These are phyloP conservation scores for Catagonus wagneri DNA, from an alignment of 2,113 vertebrate species.

Conservation along the genomic window DNA sequence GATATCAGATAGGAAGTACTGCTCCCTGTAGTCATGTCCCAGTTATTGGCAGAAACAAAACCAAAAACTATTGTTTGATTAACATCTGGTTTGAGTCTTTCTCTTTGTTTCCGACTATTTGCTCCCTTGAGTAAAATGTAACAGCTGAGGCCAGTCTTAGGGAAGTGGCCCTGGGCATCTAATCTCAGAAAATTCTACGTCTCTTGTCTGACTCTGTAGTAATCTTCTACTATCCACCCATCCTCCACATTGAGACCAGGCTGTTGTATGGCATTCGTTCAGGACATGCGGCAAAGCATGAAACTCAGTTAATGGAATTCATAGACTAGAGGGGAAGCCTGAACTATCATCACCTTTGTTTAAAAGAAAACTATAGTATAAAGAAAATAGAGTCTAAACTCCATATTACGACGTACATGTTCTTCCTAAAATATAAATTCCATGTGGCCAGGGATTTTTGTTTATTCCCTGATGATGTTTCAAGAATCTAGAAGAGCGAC, in stretches of 20 bases:
- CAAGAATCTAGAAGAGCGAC: neutral
- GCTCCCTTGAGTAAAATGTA: neutral
- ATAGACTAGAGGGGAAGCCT: neutral
- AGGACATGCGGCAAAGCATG: neutral
- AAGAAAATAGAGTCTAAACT: neutral
- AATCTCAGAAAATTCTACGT: neutral
- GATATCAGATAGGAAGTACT: neutral
- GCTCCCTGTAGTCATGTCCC: neutral
- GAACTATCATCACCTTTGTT: neutral
- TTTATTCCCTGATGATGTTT: neutral
- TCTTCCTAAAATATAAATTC: neutral
- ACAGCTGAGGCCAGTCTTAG: neutral
- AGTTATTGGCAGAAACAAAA: neutral
- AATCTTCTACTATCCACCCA: neutral
- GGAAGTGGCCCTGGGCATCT: neutral
- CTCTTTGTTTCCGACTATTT: neutral
- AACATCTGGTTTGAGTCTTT: neutral
- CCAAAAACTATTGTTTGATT: neutral
- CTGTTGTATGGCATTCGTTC: neutral
- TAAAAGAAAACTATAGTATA: neutral
- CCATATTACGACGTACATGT: neutral
- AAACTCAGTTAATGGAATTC: neutral
- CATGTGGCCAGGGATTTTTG: neutral
- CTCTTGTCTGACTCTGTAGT: neutral
- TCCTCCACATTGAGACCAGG: neutral